Percentiles rank a stretch among this genome's conserved stretches.
phyloP scores from a whole-genome alignment of 2,888 invertebrate species.

The Elaeidobius kamerunicus region DNA sequence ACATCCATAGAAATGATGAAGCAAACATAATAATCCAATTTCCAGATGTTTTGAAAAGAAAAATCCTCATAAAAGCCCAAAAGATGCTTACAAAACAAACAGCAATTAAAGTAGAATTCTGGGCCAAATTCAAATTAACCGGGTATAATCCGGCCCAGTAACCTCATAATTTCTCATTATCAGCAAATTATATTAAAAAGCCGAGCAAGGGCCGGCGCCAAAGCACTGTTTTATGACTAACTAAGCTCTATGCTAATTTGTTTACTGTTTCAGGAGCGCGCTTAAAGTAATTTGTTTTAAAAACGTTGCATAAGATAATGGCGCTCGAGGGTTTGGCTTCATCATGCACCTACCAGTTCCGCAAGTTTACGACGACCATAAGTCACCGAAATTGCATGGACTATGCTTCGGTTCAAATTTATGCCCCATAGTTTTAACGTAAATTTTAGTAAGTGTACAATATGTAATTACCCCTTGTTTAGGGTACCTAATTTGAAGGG shows the following conservation, averaged over 20 bases:
- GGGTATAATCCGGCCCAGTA: constrained; percentile 5
- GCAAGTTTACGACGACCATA: constrained; percentile 23
- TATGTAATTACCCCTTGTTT: background rate
- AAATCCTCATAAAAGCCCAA: too few species aligned
- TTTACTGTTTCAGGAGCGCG: constrained; percentile 24
- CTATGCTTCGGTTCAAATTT: constrained; percentile 12
- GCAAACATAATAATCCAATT: too few species aligned
- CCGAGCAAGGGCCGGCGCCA: constrained; percentile 7
- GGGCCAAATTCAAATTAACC: constrained; percentile 8
- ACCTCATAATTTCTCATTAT: constrained; percentile 22
- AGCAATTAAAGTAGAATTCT: background rate
- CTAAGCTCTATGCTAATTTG: constrained; percentile 29
- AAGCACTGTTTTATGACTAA: constrained; percentile 24
- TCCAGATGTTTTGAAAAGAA: too few species aligned
- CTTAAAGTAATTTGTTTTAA: constrained; percentile 29
- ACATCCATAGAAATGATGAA: too few species aligned
- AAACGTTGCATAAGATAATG: constrained; percentile 22
- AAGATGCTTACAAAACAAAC: too few species aligned
- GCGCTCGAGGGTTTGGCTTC: constrained; percentile 10
- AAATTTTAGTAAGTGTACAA: background rate
- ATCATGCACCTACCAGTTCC: constrained; percentile 16
- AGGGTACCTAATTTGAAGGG: too few species aligned
- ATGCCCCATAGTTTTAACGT: constrained; percentile 10
- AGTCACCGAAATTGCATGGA: constrained; percentile 24
- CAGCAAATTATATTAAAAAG: constrained; percentile 21